Conservation (phyloP, 2,888 invertebrate species). For the Deilephila porcellus region DNA sequence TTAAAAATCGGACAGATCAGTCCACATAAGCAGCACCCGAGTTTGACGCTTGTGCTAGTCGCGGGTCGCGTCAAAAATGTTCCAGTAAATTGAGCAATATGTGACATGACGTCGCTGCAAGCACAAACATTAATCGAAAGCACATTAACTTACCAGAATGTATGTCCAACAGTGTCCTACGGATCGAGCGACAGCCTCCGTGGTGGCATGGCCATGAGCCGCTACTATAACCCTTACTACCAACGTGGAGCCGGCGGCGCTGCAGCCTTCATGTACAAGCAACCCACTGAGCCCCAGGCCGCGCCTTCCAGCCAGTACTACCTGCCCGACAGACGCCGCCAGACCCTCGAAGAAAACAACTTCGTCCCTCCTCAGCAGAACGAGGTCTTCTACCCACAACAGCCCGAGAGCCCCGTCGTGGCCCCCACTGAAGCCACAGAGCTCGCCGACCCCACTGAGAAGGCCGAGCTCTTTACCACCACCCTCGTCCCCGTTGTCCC, state of each 20-base stretch:
- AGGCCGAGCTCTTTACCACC: slow-evolving; percentile 60
- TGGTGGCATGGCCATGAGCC: slow-evolving; percentile 75
- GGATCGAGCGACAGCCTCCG: slow-evolving; percentile 69
- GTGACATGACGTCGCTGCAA: no score
- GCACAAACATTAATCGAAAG: no score
- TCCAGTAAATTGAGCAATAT: no score
- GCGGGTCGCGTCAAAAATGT: no score
- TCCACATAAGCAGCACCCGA: no score
- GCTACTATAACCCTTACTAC: slow-evolving; percentile 79
- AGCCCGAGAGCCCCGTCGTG: slow-evolving; percentile 57
- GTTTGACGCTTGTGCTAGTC: no score
- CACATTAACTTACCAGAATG: slow-evolving; percentile 1
- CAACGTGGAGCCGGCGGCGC: slow-evolving; percentile 63
- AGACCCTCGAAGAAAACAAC: slow-evolving; percentile 64
- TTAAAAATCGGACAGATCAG: no score
- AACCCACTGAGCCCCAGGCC: slow-evolving; percentile 53
- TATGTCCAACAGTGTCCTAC: slow-evolving; percentile 65
- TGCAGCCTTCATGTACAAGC: slow-evolving; percentile 73
- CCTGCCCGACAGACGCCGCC: slow-evolving; percentile 72
- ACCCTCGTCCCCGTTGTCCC: slow-evolving; percentile 55
- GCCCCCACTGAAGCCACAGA: slow-evolving; percentile 61
- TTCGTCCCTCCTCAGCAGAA: slow-evolving; percentile 72
- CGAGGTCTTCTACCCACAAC: slow-evolving; percentile 70
- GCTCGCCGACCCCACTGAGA: slow-evolving; percentile 67
- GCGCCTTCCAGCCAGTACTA: slow-evolving; percentile 72